Evolutionary conservation across 1,140 invertebrate genomes (phyloP).

Genomic region (Spodoptera litura): DNA sequence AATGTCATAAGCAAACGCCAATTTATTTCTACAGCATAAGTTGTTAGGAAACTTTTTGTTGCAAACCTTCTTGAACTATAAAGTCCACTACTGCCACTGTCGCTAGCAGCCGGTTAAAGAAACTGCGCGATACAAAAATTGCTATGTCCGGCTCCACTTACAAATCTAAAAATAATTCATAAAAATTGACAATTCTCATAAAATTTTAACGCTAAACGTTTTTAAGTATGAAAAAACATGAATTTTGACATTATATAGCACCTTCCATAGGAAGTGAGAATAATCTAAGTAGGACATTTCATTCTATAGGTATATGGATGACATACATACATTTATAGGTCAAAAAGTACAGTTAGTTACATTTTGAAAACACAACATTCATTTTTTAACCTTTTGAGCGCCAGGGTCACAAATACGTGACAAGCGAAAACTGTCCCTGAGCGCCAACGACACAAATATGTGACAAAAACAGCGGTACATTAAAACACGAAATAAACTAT

Average conservation of each 20-base stretch:
- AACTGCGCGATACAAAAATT: constrained; percentile 25
- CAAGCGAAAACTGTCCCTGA: too few species aligned
- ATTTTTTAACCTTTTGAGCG: too few species aligned
- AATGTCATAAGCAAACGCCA: constrained; percentile 18
- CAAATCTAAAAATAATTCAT: constrained; percentile 39
- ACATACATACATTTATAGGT: neutral
- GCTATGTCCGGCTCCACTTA: constrained; percentile 34
- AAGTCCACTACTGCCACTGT: constrained; percentile 19
- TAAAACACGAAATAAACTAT: too few species aligned
- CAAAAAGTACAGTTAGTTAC: too few species aligned
- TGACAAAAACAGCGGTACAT: too few species aligned
- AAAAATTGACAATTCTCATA: constrained; percentile 37
- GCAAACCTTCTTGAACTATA: neutral
- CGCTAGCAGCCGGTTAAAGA: neutral
- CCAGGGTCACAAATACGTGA: too few species aligned
- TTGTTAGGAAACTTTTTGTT: constrained; percentile 21
- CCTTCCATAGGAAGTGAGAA: constrained; percentile 69
- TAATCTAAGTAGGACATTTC: constrained; percentile 39
- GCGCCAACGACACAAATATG: too few species aligned
- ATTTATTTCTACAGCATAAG: neutral
- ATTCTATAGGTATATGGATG: constrained; percentile 49
- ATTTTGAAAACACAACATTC: too few species aligned
- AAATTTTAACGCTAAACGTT: constrained; percentile 13
- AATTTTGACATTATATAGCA: constrained; percentile 56
- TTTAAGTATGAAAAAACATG: constrained; percentile 29